Conservation (phyloP, 2,888 invertebrate species). For the Leucophenga montana region DNA sequence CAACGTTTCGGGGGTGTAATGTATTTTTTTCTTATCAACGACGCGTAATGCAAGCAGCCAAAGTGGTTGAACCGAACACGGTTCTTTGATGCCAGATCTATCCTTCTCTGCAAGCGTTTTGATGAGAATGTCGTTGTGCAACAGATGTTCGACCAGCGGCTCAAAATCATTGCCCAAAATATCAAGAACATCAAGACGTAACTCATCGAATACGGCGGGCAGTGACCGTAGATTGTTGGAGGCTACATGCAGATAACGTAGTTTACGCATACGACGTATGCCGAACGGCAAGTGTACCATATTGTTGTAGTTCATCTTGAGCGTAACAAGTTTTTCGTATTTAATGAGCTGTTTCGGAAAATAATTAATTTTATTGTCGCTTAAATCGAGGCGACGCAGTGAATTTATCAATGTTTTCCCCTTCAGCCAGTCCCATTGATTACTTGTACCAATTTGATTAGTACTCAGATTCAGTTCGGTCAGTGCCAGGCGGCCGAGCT, state of each 20-base stretch:
- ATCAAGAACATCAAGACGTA: constrained; percentile 65
- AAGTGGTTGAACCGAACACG: constrained; percentile 49
- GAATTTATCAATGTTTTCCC: constrained; percentile 75
- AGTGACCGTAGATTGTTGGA: constrained; percentile 68
- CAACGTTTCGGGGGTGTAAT: constrained; percentile 53
- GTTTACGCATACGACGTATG: constrained; percentile 75
- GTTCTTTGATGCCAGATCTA: background rate
- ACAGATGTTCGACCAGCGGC: constrained; percentile 43
- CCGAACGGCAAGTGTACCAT: constrained; percentile 78
- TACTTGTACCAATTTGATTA: constrained; percentile 78
- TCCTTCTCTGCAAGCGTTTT: background rate
- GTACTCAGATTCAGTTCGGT: constrained; percentile 78
- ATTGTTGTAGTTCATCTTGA: constrained; percentile 79
- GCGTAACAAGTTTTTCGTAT: constrained; percentile 76
- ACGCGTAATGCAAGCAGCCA: constrained; percentile 68
- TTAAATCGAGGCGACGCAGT: constrained; percentile 79
- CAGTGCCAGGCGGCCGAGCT: constrained; percentile 79
- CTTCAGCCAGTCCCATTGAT: constrained; percentile 77
- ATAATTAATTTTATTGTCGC: constrained; percentile 76
- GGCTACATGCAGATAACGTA: constrained; percentile 67
- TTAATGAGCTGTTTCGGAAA: constrained; percentile 80
- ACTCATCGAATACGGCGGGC: constrained; percentile 67
- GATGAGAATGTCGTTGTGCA: background rate
- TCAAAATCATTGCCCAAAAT: constrained; percentile 70
- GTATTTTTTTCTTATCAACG: constrained; percentile 56